phyloP scores from a whole-genome alignment of 2,888 invertebrate species.

The Galerucella calmariensis region DNA sequence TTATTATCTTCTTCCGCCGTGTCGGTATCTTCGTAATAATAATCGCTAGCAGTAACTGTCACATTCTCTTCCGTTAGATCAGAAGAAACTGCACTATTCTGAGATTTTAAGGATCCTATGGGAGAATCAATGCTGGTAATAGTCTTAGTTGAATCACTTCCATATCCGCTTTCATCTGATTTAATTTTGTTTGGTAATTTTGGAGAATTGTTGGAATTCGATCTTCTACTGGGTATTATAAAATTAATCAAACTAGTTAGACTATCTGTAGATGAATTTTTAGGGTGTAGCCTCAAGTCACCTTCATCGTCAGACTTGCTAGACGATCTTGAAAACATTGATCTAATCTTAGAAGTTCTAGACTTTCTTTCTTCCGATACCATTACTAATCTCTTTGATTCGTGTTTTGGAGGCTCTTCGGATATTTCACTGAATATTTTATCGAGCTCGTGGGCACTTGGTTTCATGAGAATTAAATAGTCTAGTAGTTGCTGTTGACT shows the following conservation, averaged over 20 bases:
- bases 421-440: conserved; percentile 51
- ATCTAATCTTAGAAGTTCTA: conserved; percentile 54
- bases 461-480: conserved; percentile 60
- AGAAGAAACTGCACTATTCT: conserved; percentile 44
- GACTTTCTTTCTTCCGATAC: conserved; percentile 55
- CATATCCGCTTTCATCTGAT: conserved; percentile 71
- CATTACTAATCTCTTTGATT: conserved; percentile 46
- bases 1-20: conserved; percentile 56
- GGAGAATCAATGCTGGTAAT: conserved; percentile 67
- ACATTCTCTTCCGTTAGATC: conserved; percentile 38
- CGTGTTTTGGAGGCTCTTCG: conserved; percentile 50
- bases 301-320: conserved; percentile 61
- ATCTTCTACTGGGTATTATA: conserved; percentile 55
- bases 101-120: conserved; percentile 62
- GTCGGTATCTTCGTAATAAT: conserved; percentile 54
- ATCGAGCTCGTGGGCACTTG: conserved; percentile 56
- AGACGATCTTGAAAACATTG: conserved; percentile 49
- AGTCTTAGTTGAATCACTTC: conserved; percentile 70
- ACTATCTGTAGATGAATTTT: conserved; percentile 58
- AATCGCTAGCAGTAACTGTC: conserved; percentile 33
- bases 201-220: conserved; percentile 54
- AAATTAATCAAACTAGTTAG: conserved; percentile 59
- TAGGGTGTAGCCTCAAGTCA: conserved; percentile 52
- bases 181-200: conserved; percentile 53
- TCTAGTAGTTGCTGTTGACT: conserved; percentile 61